Conservation (phyloP, 2,113 vertebrate genomes). For the Anhinga anhinga region DNA sequence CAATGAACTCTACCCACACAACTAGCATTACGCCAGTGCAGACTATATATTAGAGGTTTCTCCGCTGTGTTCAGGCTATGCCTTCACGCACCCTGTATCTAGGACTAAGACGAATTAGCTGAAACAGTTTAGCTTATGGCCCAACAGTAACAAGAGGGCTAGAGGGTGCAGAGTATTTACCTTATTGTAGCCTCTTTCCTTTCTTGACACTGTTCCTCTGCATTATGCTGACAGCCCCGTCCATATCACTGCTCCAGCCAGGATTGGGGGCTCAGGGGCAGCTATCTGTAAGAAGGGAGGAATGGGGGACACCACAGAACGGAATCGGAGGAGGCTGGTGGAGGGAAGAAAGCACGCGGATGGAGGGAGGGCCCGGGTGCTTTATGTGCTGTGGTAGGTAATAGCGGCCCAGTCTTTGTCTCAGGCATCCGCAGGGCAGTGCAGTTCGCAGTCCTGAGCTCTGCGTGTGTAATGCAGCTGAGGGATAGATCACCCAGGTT, state of each 20-base stretch:
- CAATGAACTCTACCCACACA: neutral
- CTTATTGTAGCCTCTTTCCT: neutral
- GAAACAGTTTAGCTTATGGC: neutral
- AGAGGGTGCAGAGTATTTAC: neutral
- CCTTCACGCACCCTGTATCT: neutral
- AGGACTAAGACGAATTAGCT: neutral
- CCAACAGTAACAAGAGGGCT: neutral
- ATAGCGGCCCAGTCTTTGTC: neutral
- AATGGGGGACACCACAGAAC: neutral
- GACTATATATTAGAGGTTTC: neutral
- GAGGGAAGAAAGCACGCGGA: neutral
- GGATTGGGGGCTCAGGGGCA: neutral
- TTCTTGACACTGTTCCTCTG: neutral
- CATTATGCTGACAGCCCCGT: neutral
- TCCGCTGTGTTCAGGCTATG: neutral
- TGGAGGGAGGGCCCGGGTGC: neutral
- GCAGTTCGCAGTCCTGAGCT: neutral
- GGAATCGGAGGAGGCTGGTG: neutral
- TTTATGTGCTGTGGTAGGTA: neutral
- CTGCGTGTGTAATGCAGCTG: neutral
- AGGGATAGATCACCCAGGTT: neutral
- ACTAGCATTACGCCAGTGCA: neutral
- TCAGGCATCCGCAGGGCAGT: fast-evolving
- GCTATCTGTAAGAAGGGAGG: neutral
- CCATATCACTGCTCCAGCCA: neutral